Evolutionary conservation across 2,797 vertebrate genomes (phyloP).

Genomic region (Bradypodion pumilum): DNA sequence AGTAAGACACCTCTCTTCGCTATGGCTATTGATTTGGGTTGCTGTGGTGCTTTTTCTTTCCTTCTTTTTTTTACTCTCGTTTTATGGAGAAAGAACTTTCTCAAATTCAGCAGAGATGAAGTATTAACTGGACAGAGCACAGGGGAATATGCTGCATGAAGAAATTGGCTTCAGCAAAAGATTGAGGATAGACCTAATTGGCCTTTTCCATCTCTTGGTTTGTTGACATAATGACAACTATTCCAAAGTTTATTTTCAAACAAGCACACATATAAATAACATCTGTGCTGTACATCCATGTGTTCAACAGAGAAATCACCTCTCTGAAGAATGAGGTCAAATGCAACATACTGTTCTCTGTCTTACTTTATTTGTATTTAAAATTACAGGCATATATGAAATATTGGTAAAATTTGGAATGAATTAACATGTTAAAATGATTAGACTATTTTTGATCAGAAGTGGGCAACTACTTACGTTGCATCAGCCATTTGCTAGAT

Average conservation of each 20-base stretch:
- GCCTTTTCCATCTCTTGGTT: conserved; percentile 7
- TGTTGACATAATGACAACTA: neutral
- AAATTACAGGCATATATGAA: too few species aligned
- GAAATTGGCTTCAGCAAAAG: neutral
- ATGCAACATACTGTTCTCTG: conserved; percentile 5
- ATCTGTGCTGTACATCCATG: neutral
- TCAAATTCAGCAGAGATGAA: conserved; percentile 16
- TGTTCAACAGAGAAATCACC: conserved; percentile 8
- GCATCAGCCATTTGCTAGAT: too few species aligned
- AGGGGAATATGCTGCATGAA: neutral
- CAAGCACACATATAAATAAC: neutral
- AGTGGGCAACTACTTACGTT: too few species aligned
- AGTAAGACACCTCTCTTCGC: conserved; percentile 36
- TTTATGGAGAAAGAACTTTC: conserved; percentile 35
- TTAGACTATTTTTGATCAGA: too few species aligned
- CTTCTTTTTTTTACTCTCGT: too few species aligned
- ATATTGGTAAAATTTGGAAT: too few species aligned
- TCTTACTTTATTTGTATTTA: too few species aligned
- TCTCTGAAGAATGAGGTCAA: conserved; percentile 20
- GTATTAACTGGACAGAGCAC: neutral
- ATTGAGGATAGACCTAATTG: neutral
- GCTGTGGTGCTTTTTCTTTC: conserved; percentile 22
- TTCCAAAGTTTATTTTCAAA: conserved; percentile 32
- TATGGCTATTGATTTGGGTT: conserved; percentile 41
- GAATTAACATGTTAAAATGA: too few species aligned